Percentiles rank a stretch among this genome's conserved stretches.
phyloP scores from a whole-genome alignment of 2,888 invertebrate genomes.

The Deilephila porcellus region DNA sequence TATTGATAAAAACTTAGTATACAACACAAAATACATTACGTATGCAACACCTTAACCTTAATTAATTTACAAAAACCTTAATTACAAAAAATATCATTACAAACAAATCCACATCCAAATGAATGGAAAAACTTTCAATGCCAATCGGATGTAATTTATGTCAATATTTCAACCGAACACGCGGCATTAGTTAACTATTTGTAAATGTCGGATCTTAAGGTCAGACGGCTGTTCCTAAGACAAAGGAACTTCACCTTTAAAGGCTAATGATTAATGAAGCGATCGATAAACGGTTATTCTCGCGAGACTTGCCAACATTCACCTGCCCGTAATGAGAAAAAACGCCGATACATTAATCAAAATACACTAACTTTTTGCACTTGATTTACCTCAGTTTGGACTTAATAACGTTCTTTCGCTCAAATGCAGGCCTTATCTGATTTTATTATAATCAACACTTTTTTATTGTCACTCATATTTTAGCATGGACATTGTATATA shows the following conservation, averaged over 20 bases:
- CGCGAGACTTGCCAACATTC: slow-evolving; percentile 1
- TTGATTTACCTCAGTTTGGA: neutral
- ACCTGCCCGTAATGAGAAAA: slow-evolving; percentile 9
- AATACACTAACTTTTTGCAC: slow-evolving; percentile 7
- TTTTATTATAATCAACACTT: neutral
- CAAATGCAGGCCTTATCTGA: neutral
- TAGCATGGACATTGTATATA: no score
- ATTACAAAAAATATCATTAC: neutral
- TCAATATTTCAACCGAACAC: slow-evolving; percentile 4
- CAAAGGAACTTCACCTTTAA: slow-evolving; percentile 25
- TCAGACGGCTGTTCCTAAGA: slow-evolving; percentile 1
- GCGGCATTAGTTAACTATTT: slow-evolving; percentile 11
- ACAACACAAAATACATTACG: no score
- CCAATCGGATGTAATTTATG: neutral
- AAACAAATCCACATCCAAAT: neutral
- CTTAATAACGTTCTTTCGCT: neutral
- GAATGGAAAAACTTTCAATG: no score
- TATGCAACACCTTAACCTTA: no score
- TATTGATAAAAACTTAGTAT: no score
- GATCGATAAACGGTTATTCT: slow-evolving; percentile 19
- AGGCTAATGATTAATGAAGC: slow-evolving; percentile 24
- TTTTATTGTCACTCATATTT: no score
- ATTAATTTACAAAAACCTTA: no score
- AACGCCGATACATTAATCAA: slow-evolving; percentile 20
- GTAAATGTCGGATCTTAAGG: slow-evolving; percentile 20